phyloP scores from a whole-genome alignment of 2,797 vertebrate species.

The Helicolenus hilgendorfi region DNA sequence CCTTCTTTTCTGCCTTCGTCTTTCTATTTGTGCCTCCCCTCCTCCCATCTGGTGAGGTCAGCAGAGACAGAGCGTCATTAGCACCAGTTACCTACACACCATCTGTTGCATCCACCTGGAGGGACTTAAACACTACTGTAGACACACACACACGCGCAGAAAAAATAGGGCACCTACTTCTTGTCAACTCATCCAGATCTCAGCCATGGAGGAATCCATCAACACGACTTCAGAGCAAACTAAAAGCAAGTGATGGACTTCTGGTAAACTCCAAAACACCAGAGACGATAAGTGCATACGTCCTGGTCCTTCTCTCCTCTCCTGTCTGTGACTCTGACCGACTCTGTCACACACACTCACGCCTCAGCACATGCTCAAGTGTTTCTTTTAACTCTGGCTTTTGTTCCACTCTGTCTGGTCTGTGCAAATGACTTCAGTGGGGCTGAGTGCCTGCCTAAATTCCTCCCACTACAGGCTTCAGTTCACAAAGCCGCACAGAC shows the following conservation, averaged over 20 bases:
- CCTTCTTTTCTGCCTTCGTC: constrained; percentile 27
- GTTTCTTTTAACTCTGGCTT: constrained; percentile 87
- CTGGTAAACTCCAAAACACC: constrained; percentile 64
- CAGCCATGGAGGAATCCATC: constrained; percentile 58
- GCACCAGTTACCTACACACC: constrained; percentile 75
- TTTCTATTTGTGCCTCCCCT: constrained; percentile 54
- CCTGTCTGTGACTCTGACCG: constrained; percentile 42
- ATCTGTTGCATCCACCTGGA: constrained; percentile 80
- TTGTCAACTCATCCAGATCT: constrained; percentile 82
- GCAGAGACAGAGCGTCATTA: constrained; percentile 75
- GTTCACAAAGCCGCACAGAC: constrained; percentile 80
- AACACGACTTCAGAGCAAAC: constrained; percentile 24
- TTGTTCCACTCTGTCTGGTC: constrained; percentile 89
- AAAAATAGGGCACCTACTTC: constrained; percentile 4
- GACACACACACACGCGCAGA: neutral
- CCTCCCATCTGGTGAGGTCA: constrained; percentile 81
- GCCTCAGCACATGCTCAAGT: constrained; percentile 78
- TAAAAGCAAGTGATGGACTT: constrained; percentile 44
- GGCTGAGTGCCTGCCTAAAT: constrained; percentile 82
- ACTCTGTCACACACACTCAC: constrained; percentile 68
- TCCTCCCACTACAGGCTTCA: constrained; percentile 85
- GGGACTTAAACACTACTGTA: constrained; percentile 45
- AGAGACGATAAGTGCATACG: constrained; percentile 27
- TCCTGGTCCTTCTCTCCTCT: constrained; percentile 24
- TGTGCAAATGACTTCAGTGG: constrained; percentile 88